Percentiles rank a stretch among this genome's conserved stretches.
Conservation (phyloP, 2,113 vertebrate species). For the Perognathus longimembris region DNA sequence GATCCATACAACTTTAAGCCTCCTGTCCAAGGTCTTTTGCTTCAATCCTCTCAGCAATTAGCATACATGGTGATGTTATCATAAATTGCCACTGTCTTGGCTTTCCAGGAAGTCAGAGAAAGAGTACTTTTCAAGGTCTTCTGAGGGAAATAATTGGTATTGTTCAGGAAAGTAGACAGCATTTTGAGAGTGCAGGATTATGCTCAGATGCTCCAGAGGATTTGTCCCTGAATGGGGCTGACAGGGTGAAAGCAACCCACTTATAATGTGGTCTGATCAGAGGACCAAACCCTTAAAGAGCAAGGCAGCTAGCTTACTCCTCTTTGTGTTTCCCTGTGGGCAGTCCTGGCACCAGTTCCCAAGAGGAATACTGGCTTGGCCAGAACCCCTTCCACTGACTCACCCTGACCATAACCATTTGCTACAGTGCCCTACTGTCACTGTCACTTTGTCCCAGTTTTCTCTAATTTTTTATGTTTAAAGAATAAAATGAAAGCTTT, state of each 20-base stretch:
- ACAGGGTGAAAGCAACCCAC: background rate
- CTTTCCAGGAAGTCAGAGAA: slow-evolving; percentile 11
- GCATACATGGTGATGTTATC: background rate
- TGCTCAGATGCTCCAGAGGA: background rate
- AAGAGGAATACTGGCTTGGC: background rate
- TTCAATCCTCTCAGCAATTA: background rate
- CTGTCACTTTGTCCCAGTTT: background rate
- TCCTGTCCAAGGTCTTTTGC: background rate
- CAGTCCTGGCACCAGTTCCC: background rate
- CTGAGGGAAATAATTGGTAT: slow-evolving; percentile 3
- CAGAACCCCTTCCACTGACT: background rate
- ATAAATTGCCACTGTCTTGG: background rate
- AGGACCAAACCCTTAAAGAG: background rate
- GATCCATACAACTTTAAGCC: background rate
- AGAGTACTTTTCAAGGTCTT: background rate
- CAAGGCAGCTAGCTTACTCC: background rate
- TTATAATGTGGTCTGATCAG: background rate
- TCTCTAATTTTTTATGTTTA: slow-evolving; percentile 28
- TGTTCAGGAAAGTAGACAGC: background rate
- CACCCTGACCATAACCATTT: background rate
- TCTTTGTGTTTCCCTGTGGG: background rate
- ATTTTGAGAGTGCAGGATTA: slow-evolving; percentile 21
- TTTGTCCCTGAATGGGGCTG: background rate
- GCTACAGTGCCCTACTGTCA: background rate
- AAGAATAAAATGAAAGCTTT: slow-evolving; percentile 15